Base-by-base conservation (phyloP, 2,113 vertebrate genomes). In the Australoheros scitulus region DNA sequence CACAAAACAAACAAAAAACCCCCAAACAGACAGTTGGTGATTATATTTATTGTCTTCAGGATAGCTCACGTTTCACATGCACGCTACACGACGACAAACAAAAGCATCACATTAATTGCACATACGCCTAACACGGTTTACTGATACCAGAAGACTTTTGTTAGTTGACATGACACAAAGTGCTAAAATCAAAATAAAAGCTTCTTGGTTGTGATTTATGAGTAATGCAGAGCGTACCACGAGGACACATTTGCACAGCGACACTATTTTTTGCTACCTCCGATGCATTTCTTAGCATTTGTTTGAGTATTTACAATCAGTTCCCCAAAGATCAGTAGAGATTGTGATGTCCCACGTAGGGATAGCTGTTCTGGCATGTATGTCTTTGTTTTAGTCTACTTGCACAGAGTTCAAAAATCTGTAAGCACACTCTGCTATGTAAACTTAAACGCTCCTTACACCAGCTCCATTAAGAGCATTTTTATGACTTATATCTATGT, bases 31-130 rank as follows among this genome's bases (percentile, higher is more conserved):
- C 22, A 57, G 76, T 79, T 47, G 22, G 50, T 79, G 57, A 86
- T 82, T 56, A 60, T 74, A 47, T 95, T 94, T 95, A 94, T 94
- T 95, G 82, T 88, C 79, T 92, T 87, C 47, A 6, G 79, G 34
- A 87, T 65, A 78, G 79, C 76, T 81, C 58, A 81, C 65, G 84
- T 90, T 92, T 92, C 83, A 85, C 75, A 74, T 76, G 38, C 86
- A 87, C 36, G 11, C 80, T 59, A 82, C 76, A 78, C n/a, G 15
- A 2, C 82, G 57, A 75, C 79, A 85, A 84, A 84, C 52, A 76
- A 29, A 86, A 83, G 79, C 61, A 58, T 34, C n/a, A 24, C 47
- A 68, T 94, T 92, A 92, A 82, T 81, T 83, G 64, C 80, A 90
- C 90, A 83, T 36, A 59, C 10, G 26, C 7, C 50, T 81, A 26